Conservation (phyloP, 2,113 vertebrate species). For the Pseudorasbora parva region DNA sequence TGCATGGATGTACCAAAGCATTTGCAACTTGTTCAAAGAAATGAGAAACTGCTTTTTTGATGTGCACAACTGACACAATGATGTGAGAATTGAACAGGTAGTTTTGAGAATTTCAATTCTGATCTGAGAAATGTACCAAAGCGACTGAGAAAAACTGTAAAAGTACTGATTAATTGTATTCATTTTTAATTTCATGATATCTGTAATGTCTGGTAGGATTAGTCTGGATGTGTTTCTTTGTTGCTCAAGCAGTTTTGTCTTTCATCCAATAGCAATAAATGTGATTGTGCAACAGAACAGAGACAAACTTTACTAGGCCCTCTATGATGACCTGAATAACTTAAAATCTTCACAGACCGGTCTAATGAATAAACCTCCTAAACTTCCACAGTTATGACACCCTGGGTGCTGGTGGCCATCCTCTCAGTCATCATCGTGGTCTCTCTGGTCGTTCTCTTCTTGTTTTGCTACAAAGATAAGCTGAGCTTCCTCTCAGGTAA, state of each 20-base stretch:
- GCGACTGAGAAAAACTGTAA: too few relatives aligned
- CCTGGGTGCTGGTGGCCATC: conserved; percentile 75
- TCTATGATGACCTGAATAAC: conserved; percentile 1
- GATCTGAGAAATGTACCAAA: too few relatives aligned
- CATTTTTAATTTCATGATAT: background rate
- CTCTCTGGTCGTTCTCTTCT: conserved; percentile 74
- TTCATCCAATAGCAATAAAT: conserved; percentile 7
- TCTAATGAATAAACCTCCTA: background rate
- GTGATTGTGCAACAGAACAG: background rate
- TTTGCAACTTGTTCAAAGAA: too few relatives aligned
- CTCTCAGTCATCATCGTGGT: conserved; percentile 74
- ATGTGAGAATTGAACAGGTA: too few relatives aligned
- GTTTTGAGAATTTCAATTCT: too few relatives aligned
- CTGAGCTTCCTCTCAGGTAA: conserved; percentile 70
- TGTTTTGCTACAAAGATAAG: conserved; percentile 81
- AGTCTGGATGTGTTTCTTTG: conserved; percentile 5
- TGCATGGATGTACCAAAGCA: too few relatives aligned
- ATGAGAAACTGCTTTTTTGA: too few relatives aligned
- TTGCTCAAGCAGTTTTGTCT: background rate
- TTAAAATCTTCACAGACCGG: background rate
- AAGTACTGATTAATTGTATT: too few relatives aligned
- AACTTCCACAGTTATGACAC: conserved; percentile 59
- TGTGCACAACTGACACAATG: too few relatives aligned
- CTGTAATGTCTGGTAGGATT: background rate
- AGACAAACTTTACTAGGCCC: background rate